Percentiles rank a stretch among this genome's conserved stretches.
Evolutionary conservation across 2,797 vertebrate species (phyloP).

Genomic region (Myioborus melanocephalus): DNA sequence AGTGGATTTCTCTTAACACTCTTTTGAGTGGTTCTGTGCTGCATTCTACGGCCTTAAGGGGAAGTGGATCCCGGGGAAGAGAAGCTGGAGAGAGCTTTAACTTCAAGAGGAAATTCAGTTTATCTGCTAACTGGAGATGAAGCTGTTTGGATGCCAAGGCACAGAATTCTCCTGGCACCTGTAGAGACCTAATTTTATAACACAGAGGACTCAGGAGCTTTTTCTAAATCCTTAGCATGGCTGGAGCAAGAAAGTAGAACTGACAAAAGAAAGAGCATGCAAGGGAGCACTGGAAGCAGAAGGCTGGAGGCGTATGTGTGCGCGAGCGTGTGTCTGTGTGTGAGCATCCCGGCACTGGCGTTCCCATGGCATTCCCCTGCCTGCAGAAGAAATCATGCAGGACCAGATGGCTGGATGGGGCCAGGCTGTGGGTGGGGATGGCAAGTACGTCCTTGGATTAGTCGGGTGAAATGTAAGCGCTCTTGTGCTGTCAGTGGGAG

Average conservation of each 20-base stretch:
- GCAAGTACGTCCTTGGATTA: neutral
- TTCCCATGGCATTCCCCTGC: constrained; percentile 51
- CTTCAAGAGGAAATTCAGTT: constrained; percentile 32
- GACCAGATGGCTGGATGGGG: constrained; percentile 39
- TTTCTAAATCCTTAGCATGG: neutral
- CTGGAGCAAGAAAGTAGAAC: neutral
- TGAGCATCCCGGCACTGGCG: neutral
- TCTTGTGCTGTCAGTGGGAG: neutral
- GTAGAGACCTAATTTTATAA: constrained; percentile 25
- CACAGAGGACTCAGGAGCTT: neutral
- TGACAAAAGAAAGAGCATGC: constrained; percentile 38
- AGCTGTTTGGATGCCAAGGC: constrained; percentile 20
- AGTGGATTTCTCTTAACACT: constrained; percentile 1
- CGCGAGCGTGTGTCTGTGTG: neutral
- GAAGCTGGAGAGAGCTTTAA: neutral
- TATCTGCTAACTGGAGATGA: neutral
- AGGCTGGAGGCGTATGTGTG: constrained; percentile 45
- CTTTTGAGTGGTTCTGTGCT: neutral
- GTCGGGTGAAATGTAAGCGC: neutral
- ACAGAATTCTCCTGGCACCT: constrained; percentile 19
- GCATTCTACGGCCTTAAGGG: neutral
- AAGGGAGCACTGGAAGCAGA: constrained; percentile 22
- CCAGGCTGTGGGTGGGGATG: neutral
- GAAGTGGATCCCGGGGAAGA: neutral
- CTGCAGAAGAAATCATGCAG: constrained; percentile 11